These are phyloP conservation scores for Xiphydria camelus DNA, from an alignment of 2,888 invertebrate genomes.

Conservation along the genomic window DNA sequence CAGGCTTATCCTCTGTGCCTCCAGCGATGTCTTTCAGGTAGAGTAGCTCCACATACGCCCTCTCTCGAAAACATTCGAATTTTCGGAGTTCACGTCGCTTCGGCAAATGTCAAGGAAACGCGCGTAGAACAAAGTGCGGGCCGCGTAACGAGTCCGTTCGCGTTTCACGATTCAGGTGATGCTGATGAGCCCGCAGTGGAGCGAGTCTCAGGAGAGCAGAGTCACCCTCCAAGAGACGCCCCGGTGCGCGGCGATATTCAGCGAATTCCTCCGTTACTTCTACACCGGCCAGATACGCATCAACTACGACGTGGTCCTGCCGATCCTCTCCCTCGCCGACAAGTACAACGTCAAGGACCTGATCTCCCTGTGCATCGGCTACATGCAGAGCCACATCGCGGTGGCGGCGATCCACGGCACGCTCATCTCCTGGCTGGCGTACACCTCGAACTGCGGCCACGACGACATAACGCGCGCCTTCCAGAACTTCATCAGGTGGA, in stretches of 20 bases:
- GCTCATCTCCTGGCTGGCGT: constrained; percentile 89
- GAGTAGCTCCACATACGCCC: no score
- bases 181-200: constrained; percentile 94
- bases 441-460: constrained; percentile 83
- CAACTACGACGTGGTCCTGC: constrained; percentile 81
- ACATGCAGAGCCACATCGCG: constrained; percentile 86
- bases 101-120: no score
- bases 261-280: constrained; percentile 84
- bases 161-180: constrained; percentile 80
- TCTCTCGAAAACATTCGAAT: neutral
- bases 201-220: constrained; percentile 82
- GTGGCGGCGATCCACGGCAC: constrained; percentile 81
- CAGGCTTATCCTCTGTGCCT: constrained; percentile 87
- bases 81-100: no score
- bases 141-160: no score
- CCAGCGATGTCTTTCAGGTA: constrained; percentile 94
- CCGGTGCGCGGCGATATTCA: constrained; percentile 82
- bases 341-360: constrained; percentile 94
- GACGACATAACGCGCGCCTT: constrained; percentile 72
- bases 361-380: constrained; percentile 78
- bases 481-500: constrained; percentile 87
- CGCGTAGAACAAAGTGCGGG: no score
- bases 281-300: constrained; percentile 90
- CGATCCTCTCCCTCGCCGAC: constrained; percentile 86
- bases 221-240: constrained; percentile 86